Evolutionary conservation across 2,113 vertebrate genomes (phyloP), one percentile per base, ranked within the genome.

Genomic region (Stigmatopora argus): DNA sequence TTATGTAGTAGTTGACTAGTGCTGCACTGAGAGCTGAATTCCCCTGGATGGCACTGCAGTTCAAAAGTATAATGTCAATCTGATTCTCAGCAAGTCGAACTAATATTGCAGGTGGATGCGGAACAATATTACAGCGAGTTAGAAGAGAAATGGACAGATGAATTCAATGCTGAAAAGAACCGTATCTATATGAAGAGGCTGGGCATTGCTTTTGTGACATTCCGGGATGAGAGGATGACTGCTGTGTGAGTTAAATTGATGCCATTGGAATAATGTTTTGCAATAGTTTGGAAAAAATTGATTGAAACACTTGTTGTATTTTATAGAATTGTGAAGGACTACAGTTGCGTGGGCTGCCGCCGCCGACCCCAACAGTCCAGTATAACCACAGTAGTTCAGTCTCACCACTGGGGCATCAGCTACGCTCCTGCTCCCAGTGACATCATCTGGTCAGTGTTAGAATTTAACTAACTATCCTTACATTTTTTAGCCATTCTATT

Each of bases 91-190:
- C 5, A 51, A 68, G 62, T 31, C 9, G 59, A 64, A 71, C 65
- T 72, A 67, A 68, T 38, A 53, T 44, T 64, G 63, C 88, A 99
- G 97, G 95, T 99, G 74, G 97, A 99, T 17, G 97, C 96, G 0
- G 96, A 98, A 74, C 95, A 98, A 74, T 97, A 98, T 73, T 98
- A 98, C 0, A 94, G 96, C 21, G 97, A 98, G 81, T 71, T 98
- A 73, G 97, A 99, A 72, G 97, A 99, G 83, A 96, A 94, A 78
- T 90, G 97, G 38, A 99, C 97, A 0, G 97, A 99, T 1, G 96
- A 96, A 78, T 98, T 98, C 80, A 97, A 98, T 0, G 96, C 94
- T 0, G 97, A 99, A 86, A 94, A 94, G 85, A 94, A 93, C 75
- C 93, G 92, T 1, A 93, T 98, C 67, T 78, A 73, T 0, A 86